Percentiles rank a stretch among this genome's conserved stretches.
Evolutionary conservation across 2,888 invertebrate genomes (phyloP).

Genomic region (Dicranocentrus wangi): DNA sequence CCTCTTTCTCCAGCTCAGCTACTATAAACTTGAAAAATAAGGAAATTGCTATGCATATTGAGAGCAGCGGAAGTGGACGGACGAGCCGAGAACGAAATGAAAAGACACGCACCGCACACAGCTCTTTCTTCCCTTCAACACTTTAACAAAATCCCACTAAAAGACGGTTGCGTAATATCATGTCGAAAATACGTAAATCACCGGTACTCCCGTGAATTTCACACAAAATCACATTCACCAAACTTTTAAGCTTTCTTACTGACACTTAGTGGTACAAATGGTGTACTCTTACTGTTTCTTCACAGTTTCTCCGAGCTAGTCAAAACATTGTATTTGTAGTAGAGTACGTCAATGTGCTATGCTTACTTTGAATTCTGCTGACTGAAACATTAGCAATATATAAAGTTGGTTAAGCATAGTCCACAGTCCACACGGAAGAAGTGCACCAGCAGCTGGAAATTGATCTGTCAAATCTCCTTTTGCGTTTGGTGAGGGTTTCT

Average conservation of each 20-base stretch:
- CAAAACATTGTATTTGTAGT: too few relatives aligned
- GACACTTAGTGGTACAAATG: neutral
- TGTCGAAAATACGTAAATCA: constrained; percentile 9
- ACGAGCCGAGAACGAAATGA: too few relatives aligned
- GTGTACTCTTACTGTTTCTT: too few relatives aligned
- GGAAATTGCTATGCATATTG: too few relatives aligned
- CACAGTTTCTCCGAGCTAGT: too few relatives aligned
- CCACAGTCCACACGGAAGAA: neutral
- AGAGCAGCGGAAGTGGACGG: too few relatives aligned
- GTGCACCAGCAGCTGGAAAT: constrained; percentile 47
- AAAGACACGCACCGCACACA: too few relatives aligned
- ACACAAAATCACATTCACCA: constrained; percentile 7
- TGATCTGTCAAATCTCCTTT: constrained; percentile 44
- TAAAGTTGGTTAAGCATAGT: neutral
- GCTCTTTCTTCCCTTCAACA: too few relatives aligned
- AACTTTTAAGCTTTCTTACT: constrained; percentile 1
- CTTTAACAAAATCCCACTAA: too few relatives aligned
- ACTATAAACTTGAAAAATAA: too few relatives aligned
- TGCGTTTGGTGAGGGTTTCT: constrained; percentile 32
- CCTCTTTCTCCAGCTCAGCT: neutral
- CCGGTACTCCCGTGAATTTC: too few relatives aligned
- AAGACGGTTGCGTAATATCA: constrained; percentile 16
- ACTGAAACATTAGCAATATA: constrained; percentile 1
- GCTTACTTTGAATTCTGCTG: neutral
- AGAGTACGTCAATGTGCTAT: neutral